Evolutionary conservation across 2,113 vertebrate genomes (phyloP), one percentile per base, ranked within the genome.

Genomic region (Corydoras sp.): DNA sequence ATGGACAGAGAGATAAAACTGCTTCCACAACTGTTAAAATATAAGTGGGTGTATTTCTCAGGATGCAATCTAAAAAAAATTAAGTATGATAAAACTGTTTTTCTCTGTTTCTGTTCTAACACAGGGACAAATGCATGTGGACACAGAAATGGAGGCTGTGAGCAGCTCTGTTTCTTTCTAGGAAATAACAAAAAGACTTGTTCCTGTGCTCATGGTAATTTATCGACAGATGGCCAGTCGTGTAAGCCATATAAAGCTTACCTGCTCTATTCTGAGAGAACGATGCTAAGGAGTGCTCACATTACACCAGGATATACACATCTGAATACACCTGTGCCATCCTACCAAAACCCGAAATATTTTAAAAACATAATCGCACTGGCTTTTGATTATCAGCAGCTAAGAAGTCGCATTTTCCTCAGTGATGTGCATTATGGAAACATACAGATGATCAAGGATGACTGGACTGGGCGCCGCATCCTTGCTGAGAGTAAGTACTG

Each of bases 381-480:
- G 77, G 89, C 92, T 48, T 94, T 94, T 69, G 89, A 93, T 77
- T 92, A 93, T 76, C 86, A 80, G 35, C 89, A 90, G 77, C 76
- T 49, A 84, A 88, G 84, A 1, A 94, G 91, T 43, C 88, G 92
- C 2, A 92, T 95, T 2, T 95, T 95, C 86, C 92, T 91, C 78
- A 94, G 92, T 2, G 93, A 95, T 10, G 92, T 90, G 10, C 92
- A 93, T 74, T 95, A 90, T 79, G 92, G 92, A 77, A 94, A 95
- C 80, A 93, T 95, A 76, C 93, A 95, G 66, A 83, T 92, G 12
- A 90, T 95, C 68, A 91, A 90, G 31, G 92, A 94, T 71, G 91
- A 94, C 82, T 95, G 93, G 92, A 82, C 90, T 31, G 91, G 83
- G 51, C 90, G 89, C 72, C 81, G 79, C 80, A 62, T 95, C 9